These are phyloP conservation scores for Fabriciana adippe DNA, from an alignment of 2,888 invertebrate genomes.

Conservation along the genomic window DNA sequence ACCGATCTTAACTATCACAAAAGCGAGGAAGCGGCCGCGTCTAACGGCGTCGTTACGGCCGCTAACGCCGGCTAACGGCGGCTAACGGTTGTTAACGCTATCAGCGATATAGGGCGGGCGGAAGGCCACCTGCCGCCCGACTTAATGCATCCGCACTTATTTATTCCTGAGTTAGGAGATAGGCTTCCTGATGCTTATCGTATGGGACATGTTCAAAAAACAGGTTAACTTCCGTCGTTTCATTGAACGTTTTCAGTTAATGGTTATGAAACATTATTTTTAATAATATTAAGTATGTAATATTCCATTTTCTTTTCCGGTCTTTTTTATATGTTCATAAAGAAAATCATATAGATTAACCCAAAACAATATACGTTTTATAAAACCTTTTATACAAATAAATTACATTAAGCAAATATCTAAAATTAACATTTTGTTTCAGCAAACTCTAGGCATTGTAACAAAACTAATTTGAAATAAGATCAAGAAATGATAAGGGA, in stretches of 20 bases:
- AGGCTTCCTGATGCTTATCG: conserved; percentile 72
- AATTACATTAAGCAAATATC: neutral
- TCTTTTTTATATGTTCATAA: neutral
- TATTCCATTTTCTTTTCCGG: conserved; percentile 18
- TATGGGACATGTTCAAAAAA: conserved; percentile 37
- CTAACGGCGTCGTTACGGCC: conserved; percentile 76
- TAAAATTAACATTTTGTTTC: neutral
- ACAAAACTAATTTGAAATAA: conserved; percentile 18
- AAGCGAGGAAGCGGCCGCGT: conserved; percentile 72
- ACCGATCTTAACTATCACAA: conserved; percentile 56
- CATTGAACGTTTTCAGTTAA: conserved; percentile 13
- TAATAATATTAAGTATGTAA: conserved; percentile 32
- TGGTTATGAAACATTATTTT: conserved; percentile 35
- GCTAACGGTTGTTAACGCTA: conserved; percentile 70
- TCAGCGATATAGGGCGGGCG: conserved; percentile 69
- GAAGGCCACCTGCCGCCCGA: conserved; percentile 75
- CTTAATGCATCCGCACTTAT: conserved; percentile 81
- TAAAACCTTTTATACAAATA: too few relatives aligned
- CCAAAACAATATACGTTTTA: neutral
- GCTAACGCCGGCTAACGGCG: conserved; percentile 73
- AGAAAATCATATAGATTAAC: neutral
- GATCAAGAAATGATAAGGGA: conserved; percentile 24
- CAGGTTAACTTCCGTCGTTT: conserved; percentile 40
- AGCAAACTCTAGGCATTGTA: conserved; percentile 3
- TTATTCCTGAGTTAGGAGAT: conserved; percentile 68